Evolutionary conservation across 2,797 vertebrate species (phyloP).

Genomic region (Sciaenops ocellatus): DNA sequence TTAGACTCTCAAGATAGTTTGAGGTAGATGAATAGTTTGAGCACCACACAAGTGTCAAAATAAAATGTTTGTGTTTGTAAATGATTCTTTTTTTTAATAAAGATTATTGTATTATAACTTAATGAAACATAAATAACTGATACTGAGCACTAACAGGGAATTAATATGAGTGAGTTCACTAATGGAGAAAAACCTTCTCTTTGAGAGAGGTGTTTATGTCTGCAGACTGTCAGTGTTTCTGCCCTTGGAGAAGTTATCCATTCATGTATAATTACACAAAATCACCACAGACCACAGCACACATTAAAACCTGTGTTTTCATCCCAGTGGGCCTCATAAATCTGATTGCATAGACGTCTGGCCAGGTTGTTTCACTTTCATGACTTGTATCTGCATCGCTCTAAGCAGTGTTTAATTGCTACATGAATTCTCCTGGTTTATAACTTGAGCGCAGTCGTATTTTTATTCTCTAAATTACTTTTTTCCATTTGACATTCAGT

Average conservation of each 20-base stretch:
- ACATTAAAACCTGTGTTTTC: constrained; percentile 3
- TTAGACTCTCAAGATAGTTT: no score
- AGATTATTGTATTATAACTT: background rate
- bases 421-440: background rate
- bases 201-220: background rate
- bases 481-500: background rate
- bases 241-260: background rate
- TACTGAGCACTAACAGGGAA: background rate
- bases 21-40: no score
- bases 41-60: no score
- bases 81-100: no score
- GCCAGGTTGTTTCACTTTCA: background rate
- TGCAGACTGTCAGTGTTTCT: background rate
- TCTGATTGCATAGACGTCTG: background rate
- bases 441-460: background rate
- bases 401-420: background rate
- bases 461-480: background rate
- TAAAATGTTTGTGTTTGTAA: no score
- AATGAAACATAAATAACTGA: background rate
- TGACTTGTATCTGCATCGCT: background rate
- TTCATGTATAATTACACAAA: constrained; percentile 16
- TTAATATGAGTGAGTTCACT: background rate
- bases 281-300: background rate
- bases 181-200: background rate
- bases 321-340: background rate